These are phyloP conservation scores for Cynocephalus volans DNA, from an alignment of 2,113 vertebrate genomes.

Conservation along the genomic window DNA sequence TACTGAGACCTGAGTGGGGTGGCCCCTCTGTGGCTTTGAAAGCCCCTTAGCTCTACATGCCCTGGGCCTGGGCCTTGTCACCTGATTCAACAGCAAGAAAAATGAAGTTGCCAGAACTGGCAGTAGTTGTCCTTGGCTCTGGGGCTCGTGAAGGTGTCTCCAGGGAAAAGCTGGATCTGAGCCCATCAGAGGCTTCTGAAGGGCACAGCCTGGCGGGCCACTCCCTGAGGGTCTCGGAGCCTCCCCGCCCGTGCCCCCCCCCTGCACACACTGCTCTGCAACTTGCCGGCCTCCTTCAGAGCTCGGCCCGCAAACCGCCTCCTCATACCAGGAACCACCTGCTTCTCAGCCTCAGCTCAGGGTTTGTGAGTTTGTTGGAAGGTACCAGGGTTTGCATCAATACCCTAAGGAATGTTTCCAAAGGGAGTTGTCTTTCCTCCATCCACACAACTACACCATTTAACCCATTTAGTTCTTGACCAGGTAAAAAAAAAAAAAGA, in stretches of 20 bases:
- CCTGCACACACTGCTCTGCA: background rate
- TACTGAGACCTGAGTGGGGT: background rate
- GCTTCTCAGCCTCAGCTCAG: background rate
- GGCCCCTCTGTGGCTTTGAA: background rate
- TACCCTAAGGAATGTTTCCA: background rate
- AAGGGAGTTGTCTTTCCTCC: background rate
- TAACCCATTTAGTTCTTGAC: background rate
- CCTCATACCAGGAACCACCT: background rate
- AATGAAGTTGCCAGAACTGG: background rate
- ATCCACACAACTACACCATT: too few species aligned
- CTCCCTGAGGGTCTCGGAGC: background rate
- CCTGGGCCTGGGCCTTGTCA: background rate
- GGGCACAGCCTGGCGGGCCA: background rate
- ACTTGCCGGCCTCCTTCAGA: background rate
- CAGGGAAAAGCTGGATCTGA: constrained; percentile 60
- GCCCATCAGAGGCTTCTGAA: background rate
- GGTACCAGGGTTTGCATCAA: accelerated
- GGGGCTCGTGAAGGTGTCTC: constrained; percentile 74
- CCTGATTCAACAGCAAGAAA: background rate
- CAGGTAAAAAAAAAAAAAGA: background rate
- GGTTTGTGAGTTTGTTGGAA: background rate
- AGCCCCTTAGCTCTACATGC: background rate
- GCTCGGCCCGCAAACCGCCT: background rate
- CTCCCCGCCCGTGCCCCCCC: background rate
- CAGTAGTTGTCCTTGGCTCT: background rate